Percentiles rank a stretch among this genome's conserved stretches.
Conservation (phyloP, 2,113 vertebrate genomes). For the Cyanocitta stelleri region DNA sequence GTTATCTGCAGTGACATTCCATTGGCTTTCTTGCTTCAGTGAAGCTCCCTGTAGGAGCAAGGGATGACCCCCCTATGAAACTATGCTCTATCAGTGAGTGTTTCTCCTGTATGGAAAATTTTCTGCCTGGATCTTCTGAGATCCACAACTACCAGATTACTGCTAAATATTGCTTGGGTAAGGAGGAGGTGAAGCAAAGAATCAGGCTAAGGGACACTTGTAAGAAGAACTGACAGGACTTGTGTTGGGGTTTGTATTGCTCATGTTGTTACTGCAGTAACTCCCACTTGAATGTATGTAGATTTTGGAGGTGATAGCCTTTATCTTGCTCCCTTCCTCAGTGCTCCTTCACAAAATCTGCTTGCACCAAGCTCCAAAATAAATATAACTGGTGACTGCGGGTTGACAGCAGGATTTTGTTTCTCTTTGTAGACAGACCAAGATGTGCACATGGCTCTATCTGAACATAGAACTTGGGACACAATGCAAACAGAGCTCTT, state of each 20-base stretch:
- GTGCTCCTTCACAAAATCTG: constrained; percentile 46
- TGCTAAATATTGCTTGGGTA: background rate
- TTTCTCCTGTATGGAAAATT: background rate
- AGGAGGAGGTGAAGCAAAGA: background rate
- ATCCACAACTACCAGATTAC: background rate
- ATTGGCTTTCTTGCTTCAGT: background rate
- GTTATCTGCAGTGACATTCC: background rate
- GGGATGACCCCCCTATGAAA: background rate
- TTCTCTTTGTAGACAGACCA: background rate
- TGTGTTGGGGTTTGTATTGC: background rate
- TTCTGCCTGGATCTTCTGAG: background rate
- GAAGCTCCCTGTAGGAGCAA: background rate
- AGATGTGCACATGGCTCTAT: background rate
- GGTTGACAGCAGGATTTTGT: background rate
- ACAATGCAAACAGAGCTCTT: background rate
- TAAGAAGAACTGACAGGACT: background rate
- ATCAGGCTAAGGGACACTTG: background rate
- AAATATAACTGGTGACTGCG: background rate
- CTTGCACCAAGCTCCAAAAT: background rate
- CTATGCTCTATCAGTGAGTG: background rate
- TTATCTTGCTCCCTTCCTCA: constrained; percentile 28
- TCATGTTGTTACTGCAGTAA: background rate
- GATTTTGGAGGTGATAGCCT: constrained; percentile 45
- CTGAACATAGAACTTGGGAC: background rate
- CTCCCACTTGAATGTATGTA: background rate